A percentile compares a stretch with the other conserved stretches of the same genome.
Conservation (phyloP, 92 coral and sea anemone species). For the Palythoa caribaeorum region DNA sequence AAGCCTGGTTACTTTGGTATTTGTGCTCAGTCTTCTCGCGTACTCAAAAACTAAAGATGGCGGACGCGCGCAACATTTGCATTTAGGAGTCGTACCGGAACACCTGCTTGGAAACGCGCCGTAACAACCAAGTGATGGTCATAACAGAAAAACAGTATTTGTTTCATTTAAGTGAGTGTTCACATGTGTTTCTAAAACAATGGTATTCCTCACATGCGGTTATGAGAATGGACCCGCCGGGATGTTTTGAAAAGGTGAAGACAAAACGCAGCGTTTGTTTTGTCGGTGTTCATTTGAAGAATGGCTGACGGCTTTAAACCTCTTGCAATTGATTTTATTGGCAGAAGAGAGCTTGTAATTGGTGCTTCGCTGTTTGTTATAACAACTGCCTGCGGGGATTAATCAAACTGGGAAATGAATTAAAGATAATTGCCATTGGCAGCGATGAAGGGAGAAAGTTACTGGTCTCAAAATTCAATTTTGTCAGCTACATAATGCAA, state of each 20-base stretch:
- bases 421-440: conserved; percentile 15
- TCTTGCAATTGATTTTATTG: conserved; percentile 8
- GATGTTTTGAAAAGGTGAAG: conserved; percentile 14
- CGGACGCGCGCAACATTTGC: conserved; percentile 29
- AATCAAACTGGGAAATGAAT: conserved; percentile 30
- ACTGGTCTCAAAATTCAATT: neutral
- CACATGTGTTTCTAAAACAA: conserved; percentile 14
- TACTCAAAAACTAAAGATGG: conserved; percentile 19
- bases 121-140: conserved; percentile 60
- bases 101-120: conserved; percentile 78
- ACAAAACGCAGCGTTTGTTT: conserved; percentile 19
- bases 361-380: conserved; percentile 39
- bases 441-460: neutral
- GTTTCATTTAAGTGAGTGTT: neutral
- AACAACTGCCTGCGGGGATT: conserved; percentile 25
- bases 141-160: conserved; percentile 55
- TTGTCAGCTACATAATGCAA: neutral
- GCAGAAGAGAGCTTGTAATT: conserved; percentile 30
- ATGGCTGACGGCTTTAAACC: conserved; percentile 16
- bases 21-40: neutral
- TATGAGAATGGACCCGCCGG: neutral
- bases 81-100: neutral
- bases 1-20: neutral
- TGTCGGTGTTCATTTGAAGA: conserved; percentile 23
- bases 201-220: neutral